Evolutionary conservation across 2,113 vertebrate species (phyloP), one percentile per base, ranked within the genome.

Genomic region (Microcebus griseorufus): DNA sequence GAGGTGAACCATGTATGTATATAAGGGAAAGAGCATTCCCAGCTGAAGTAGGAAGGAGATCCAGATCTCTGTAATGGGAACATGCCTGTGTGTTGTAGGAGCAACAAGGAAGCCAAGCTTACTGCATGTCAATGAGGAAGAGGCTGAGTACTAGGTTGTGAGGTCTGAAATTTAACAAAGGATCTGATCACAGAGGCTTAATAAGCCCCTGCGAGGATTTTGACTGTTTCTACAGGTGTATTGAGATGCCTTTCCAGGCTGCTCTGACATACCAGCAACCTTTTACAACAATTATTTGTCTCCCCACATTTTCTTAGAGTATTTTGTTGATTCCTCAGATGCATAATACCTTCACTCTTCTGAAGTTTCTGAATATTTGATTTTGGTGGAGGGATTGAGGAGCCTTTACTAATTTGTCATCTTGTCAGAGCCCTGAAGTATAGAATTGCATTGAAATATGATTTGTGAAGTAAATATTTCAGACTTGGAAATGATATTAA

Each of bases 401-500:
- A 88, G 0, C 9, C 5, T 20, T 78, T 70, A 34, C 18, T 89
- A 22, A 81, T 93, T 79, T 79, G 13, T 82, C 27, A 62, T 55
- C 10, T 93, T 72, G 4, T 64, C 55, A 89, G 39, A 86, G 84
- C 1, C 9, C 76, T 39, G 32, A 88, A 78, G n/a, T 62, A 3
- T 51, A 69, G 83, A 79, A 58, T 29, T 84, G 17, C 37, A 90
- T 65, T 62, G n/a, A 80, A 80, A 94, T 93, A 45, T 1, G 80
- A 9, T 79, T 60, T 70, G 42, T 93, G 18, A 82, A 91, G 23
- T 51, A 80, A 84, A 23, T 78, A 53, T 82, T 92, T 94, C 51
- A 93, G 13, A 79, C 55, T 45, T 27, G 3, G n/a, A 17, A 2
- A 29, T 2, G 12, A 22, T 75, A 0, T 70, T 80, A 48, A 48